Conservation (phyloP, 2,888 invertebrate species). For the Ligdia adustata region DNA sequence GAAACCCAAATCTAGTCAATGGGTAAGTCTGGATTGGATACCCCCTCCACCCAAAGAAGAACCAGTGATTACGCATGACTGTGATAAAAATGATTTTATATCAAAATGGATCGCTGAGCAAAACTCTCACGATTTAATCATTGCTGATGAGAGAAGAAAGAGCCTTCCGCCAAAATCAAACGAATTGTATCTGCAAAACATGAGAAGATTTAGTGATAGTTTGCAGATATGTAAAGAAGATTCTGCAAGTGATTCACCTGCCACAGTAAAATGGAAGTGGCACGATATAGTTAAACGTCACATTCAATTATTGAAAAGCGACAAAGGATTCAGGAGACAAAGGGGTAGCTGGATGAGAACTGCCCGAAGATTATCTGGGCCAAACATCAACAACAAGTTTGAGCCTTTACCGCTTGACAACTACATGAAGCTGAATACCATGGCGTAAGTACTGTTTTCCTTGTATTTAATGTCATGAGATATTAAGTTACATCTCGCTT, state of each 20-base stretch:
- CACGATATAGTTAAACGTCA: conserved; percentile 80
- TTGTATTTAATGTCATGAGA: background rate
- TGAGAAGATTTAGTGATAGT: conserved; percentile 79
- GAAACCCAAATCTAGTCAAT: conserved; percentile 83
- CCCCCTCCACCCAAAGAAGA: conserved; percentile 79
- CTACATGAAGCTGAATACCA: conserved; percentile 75
- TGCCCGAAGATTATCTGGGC: conserved; percentile 70
- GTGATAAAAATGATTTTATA: conserved; percentile 83
- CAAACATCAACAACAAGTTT: conserved; percentile 60
- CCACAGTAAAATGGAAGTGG: conserved; percentile 81
- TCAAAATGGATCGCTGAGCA: conserved; percentile 82
- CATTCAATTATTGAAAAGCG: conserved; percentile 73
- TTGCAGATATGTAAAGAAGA: conserved; percentile 81
- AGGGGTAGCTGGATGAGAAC: conserved; percentile 79
- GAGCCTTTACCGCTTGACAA: conserved; percentile 66
- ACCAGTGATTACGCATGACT: conserved; percentile 78
- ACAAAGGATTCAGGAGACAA: conserved; percentile 76
- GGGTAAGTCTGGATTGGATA: conserved; percentile 83
- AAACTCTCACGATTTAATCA: conserved; percentile 72
- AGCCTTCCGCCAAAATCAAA: conserved; percentile 81
- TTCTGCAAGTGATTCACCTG: conserved; percentile 79
- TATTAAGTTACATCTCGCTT: background rate
- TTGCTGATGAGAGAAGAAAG: conserved; percentile 75
- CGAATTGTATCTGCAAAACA: conserved; percentile 77
- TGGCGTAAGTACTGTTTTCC: conserved; percentile 72